A percentile compares a stretch with the other conserved stretches of the same genome.
Evolutionary conservation across 1,140 invertebrate genomes (phyloP).

Genomic region (Euborellia annulipes): DNA sequence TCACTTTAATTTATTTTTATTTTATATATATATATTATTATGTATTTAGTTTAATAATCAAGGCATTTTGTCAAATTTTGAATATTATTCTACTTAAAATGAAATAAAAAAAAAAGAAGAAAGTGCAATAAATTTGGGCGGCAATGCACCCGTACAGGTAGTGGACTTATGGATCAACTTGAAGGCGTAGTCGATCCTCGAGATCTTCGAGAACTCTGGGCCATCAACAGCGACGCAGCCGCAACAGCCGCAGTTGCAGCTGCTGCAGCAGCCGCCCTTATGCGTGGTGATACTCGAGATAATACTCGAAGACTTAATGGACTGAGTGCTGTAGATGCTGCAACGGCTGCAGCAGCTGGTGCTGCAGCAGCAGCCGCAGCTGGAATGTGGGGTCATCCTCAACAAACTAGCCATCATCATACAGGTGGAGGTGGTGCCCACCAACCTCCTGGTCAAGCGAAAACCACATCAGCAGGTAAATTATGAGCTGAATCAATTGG

Average conservation of each 20-base stretch:
- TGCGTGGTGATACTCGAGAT: constrained; percentile 48
- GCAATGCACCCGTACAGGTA: too few species aligned
- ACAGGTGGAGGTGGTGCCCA: constrained; percentile 31
- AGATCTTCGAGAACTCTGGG: constrained; percentile 26
- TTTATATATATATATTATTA: too few species aligned
- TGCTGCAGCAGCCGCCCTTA: too few species aligned
- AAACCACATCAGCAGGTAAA: too few species aligned
- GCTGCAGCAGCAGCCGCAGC: constrained; percentile 34
- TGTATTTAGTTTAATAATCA: too few species aligned
- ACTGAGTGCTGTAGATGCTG: not conserved
- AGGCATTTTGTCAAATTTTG: too few species aligned
- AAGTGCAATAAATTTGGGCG: too few species aligned
- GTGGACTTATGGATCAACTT: constrained; percentile 38
- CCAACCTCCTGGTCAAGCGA: constrained; percentile 28
- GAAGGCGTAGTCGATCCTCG: constrained; percentile 39
- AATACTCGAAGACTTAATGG: constrained; percentile 33
- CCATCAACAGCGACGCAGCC: not conserved
- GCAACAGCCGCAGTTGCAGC: not conserved
- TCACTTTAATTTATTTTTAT: too few species aligned
- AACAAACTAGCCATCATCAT: constrained; percentile 33
- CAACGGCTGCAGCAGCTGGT: constrained; percentile 1
- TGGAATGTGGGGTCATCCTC: constrained; percentile 62
- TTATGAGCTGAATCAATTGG: too few species aligned
- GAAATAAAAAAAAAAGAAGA: too few species aligned
- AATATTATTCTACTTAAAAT: too few species aligned